A percentile compares a stretch with the other conserved stretches of the same genome.
Conservation (phyloP, 1,140 invertebrate genomes). For the Drosophila murphyi region DNA sequence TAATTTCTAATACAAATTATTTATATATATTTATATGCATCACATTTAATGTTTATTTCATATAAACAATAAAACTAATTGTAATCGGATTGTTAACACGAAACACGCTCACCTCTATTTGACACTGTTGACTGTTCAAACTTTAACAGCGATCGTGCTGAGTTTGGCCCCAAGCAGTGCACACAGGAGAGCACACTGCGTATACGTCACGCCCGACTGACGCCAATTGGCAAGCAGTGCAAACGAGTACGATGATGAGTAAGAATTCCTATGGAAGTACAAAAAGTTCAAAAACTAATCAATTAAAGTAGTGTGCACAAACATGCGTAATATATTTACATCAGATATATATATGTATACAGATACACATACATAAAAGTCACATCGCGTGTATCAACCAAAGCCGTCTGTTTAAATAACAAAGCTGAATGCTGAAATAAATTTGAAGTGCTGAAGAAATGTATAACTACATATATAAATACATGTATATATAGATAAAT, state of each 20-base stretch:
- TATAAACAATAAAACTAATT: not conserved
- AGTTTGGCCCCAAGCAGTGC: slow-evolving; percentile 25
- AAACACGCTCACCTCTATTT: not conserved
- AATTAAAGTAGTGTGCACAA: slow-evolving; percentile 31
- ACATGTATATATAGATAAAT: not conserved
- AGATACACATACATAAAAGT: not conserved
- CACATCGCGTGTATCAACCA: slow-evolving; percentile 50
- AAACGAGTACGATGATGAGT: not conserved
- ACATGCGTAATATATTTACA: not conserved
- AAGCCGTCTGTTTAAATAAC: slow-evolving; percentile 15
- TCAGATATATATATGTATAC: not conserved
- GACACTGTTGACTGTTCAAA: slow-evolving; percentile 10
- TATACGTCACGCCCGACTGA: slow-evolving; percentile 29
- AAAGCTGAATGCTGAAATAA: slow-evolving; percentile 40
- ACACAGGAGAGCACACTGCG: slow-evolving; percentile 9
- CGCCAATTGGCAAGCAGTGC: slow-evolving; percentile 21
- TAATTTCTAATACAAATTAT: not conserved
- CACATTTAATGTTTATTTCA: too few relatives aligned
- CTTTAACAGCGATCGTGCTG: slow-evolving; percentile 18
- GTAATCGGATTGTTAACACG: not conserved
- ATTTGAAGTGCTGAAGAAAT: slow-evolving; percentile 11
- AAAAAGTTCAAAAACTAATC: slow-evolving; percentile 13
- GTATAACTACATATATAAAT: not conserved
- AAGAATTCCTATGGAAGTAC: not conserved
- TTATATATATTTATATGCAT: too few relatives aligned